Evolutionary conservation across 2,888 invertebrate genomes (phyloP), one percentile per base, ranked within the genome.

Genomic region (Heteropelma amictum): DNA sequence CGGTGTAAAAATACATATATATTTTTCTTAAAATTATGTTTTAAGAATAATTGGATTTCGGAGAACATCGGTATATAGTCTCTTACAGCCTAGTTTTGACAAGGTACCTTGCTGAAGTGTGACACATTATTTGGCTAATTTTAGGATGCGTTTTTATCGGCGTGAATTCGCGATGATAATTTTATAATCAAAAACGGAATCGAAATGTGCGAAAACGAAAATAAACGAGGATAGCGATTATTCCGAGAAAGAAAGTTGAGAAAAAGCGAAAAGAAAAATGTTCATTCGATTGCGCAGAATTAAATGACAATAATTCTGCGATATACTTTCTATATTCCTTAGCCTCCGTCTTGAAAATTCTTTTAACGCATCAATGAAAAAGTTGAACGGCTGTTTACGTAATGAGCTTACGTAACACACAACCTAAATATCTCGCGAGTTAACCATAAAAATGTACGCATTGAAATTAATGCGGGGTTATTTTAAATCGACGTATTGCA

Each of bases 51-150:
- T 64, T 47, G 47, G 53, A 67, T 67, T 49, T 71, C 73, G 67
- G 64, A 21, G 54, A 71, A 47, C 63, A 40, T 53, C 21, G 71
- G 63, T 35, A 68, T n/a, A 70, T 5, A 56, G 60, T 60, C 23
- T 38, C 79, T 82, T 82, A 82, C 26, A 64, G 58, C 53, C 80
- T 84, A 84, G 49, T 65, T 79, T 83, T 78, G 70, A 81, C 80
- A 84, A 88, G 87, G 87, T 88, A 88, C 87, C 87, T 85, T 85
- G 79, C 69, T 82, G 87, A 87, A 88, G 87, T 85, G 81, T 82
- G 67, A 76, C 47, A 60, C 82, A 83, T 67, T 63, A 71, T 86
- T 87, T 86, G 84, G 85, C 72, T 67, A 79, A 56, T 60, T 61
- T 63, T 7, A 76, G 40, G 38, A 40, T 19, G 21, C n/a, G 17